Base-by-base conservation (phyloP, 1,140 invertebrate genomes). In the Yoshiicerus persimilis region DNA sequence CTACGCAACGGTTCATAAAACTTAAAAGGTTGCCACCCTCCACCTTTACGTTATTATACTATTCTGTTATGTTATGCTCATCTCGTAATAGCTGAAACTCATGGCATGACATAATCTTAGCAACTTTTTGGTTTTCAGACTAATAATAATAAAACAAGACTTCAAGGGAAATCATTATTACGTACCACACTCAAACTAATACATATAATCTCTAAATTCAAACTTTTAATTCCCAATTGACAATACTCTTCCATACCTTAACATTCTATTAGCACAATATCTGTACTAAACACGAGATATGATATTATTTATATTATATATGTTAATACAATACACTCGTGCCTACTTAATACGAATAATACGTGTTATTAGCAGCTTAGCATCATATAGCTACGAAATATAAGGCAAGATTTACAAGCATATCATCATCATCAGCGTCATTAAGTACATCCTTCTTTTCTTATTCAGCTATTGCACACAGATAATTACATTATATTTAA, bases 121-220 rank as follows among this genome's bases (percentile, higher is more conserved):
- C 13, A 11, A 36, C 32, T 9, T 1, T 70, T 70, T 30, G 30
- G 66, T 80, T 38, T 80, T 34, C 36, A 80, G 75, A 80, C 75
- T 80, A 80, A 80, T 80, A 34, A 77, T 77, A 77, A 80, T 80
- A 80, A 80, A 80, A n/a, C n/a, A n/a, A 80, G 23, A 32, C 34
- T 80, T 11, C 30, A 38, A 80, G 30, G 30, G 23, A 80, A 80
- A 70, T 66, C 25, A 30, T 2, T 23, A 10, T 47, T 20, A 47
- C 20, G 41, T 11, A 47, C 11, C n/a, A n/a, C n/a, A n/a, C n/a
- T n/a, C n/a, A n/a, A n/a, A n/a, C n/a, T n/a, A n/a, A n/a, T n/a
- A n/a, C n/a, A n/a, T n/a, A n/a, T n/a, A n/a, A n/a, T n/a, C n/a
- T n/a, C n/a, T n/a, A n/a, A n/a, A n/a, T n/a, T n/a, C n/a, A n/a